These are phyloP conservation scores for Tyria jacobaeae DNA, from an alignment of 2,888 invertebrate genomes.

Conservation along the genomic window DNA sequence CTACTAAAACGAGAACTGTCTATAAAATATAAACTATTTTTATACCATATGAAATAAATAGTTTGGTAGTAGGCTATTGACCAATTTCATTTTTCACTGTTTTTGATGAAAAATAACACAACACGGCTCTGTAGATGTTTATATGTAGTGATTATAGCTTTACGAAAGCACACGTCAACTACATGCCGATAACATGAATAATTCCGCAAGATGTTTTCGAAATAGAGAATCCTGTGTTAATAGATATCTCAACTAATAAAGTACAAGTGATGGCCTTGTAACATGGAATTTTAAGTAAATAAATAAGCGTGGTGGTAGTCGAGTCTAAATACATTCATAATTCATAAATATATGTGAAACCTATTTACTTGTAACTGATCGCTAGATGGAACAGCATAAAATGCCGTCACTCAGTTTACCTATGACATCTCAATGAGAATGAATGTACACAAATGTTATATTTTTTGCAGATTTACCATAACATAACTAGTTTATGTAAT, in stretches of 20 bases:
- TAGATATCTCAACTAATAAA: constrained; percentile 68
- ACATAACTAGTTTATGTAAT: constrained; percentile 67
- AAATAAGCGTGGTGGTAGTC: constrained; percentile 64
- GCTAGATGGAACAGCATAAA: constrained; percentile 73
- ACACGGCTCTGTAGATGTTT: constrained; percentile 56
- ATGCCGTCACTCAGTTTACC: constrained; percentile 71
- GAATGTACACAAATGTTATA: constrained; percentile 76
- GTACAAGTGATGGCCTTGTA: constrained; percentile 83
- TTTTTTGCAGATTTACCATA: constrained; percentile 83
- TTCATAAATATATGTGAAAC: constrained; percentile 59
- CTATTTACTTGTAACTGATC: constrained; percentile 66
- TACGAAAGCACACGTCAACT: constrained; percentile 66
- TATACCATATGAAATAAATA: constrained; percentile 78
- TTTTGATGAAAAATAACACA: constrained; percentile 50
- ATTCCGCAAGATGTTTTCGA: constrained; percentile 71
- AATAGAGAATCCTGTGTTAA: constrained; percentile 56
- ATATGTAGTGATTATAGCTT: constrained; percentile 71
- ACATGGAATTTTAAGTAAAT: constrained; percentile 67
- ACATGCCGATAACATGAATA: constrained; percentile 63
- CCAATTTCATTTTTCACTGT: constrained; percentile 65
- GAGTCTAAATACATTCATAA: constrained; percentile 62
- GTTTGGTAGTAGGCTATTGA: constrained; percentile 72
- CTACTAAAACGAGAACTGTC: constrained; percentile 63
- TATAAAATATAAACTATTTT: constrained; percentile 75
- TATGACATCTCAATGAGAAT: constrained; percentile 65